Conservation (phyloP, 2,797 vertebrate genomes). For the Morelia viridis region DNA sequence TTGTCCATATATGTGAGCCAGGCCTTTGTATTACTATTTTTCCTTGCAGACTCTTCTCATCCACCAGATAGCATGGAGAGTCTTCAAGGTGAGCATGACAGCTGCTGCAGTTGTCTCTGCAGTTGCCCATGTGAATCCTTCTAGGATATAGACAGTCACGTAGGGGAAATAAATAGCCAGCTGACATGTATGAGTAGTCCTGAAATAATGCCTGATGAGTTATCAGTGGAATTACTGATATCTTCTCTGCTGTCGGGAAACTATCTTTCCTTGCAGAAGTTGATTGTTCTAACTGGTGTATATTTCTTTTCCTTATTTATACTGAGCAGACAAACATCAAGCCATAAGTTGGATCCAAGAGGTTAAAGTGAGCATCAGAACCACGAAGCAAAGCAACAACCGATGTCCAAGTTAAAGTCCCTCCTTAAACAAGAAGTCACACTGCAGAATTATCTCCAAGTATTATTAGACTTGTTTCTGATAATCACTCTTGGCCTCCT, state of each 20-base stretch:
- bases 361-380: background rate
- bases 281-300: background rate
- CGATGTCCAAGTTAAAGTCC: background rate
- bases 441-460: background rate
- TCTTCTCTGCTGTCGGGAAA: too few relatives aligned
- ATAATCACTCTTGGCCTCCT: background rate
- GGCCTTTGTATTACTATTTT: background rate
- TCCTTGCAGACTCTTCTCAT: background rate
- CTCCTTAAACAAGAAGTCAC: background rate
- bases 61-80: background rate
- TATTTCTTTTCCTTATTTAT: background rate
- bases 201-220: background rate
- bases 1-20: background rate
- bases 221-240: background rate
- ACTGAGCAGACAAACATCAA: background rate
- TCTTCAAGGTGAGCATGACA: background rate
- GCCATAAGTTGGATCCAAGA: background rate
- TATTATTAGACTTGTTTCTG: background rate
- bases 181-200: background rate
- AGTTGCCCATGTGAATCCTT: background rate
- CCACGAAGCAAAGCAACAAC: background rate
- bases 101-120: background rate
- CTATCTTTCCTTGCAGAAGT: background rate
- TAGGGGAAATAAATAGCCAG: too few relatives aligned
- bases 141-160: background rate